These are phyloP conservation scores for Tetragonisca angustula DNA, from an alignment of 2,888 invertebrate species.

Conservation along the genomic window DNA sequence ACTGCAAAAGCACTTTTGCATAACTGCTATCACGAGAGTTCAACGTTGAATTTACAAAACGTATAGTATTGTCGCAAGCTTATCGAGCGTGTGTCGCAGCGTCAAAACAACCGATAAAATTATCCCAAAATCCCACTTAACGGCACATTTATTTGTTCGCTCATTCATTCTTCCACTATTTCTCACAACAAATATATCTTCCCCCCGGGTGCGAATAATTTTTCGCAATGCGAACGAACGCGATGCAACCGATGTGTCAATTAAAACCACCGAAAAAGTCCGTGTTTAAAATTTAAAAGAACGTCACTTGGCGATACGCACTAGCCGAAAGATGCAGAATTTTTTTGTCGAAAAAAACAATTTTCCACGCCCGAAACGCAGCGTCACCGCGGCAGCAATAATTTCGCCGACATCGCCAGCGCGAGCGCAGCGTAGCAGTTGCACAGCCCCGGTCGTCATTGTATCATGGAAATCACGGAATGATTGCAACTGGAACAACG, in stretches of 20 bases:
- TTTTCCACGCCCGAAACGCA: neutral
- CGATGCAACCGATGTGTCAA: no score
- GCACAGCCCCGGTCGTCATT: constrained; percentile 42
- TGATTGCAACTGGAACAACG: constrained; percentile 41
- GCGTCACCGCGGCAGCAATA: constrained; percentile 7
- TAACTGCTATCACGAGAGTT: neutral
- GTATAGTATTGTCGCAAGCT: neutral
- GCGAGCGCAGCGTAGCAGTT: constrained; percentile 26
- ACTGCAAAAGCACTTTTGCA: neutral
- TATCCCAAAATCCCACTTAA: neutral
- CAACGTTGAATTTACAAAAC: neutral
- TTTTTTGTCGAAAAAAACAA: neutral
- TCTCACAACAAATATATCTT: neutral
- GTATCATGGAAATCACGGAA: constrained; percentile 45
- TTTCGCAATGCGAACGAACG: neutral
- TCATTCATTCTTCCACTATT: neutral
- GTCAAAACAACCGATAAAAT: neutral
- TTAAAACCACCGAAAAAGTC: no score
- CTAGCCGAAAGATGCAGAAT: no score
- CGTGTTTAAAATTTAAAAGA: neutral
- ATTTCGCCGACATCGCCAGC: constrained; percentile 14
- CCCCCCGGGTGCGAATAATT: neutral
- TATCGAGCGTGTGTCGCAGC: neutral
- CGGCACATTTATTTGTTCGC: no score
- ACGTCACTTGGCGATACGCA: neutral